Conservation (phyloP, 2,888 invertebrate genomes). For the Agrotis ipsilon region DNA sequence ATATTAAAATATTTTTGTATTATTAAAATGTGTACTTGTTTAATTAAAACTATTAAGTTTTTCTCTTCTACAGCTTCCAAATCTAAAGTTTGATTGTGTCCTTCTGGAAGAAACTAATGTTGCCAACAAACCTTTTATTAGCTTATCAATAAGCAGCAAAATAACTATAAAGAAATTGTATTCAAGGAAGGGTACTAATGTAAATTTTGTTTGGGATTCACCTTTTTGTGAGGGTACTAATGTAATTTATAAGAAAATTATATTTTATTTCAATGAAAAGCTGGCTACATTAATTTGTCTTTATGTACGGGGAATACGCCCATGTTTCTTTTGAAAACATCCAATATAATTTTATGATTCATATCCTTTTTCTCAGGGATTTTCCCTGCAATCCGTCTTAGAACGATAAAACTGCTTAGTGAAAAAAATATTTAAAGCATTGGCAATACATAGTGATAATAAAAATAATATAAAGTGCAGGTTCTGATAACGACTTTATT, state of each 20-base stretch:
- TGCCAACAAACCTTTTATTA: conserved; percentile 24
- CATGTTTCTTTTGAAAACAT: conserved; percentile 3
- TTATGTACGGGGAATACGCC: conserved; percentile 5
- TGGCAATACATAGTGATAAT: conserved; percentile 60
- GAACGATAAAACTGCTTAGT: neutral
- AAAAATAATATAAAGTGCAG: conserved; percentile 22
- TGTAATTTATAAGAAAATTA: too few relatives aligned
- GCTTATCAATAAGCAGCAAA: neutral
- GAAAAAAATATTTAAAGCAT: conserved; percentile 23
- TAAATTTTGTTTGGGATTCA: too few relatives aligned
- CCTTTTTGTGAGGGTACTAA: neutral
- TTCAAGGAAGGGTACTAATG: too few relatives aligned
- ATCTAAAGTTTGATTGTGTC: too few relatives aligned
- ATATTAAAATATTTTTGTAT: conserved; percentile 44
- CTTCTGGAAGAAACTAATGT: conserved; percentile 18
- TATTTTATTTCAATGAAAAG: neutral
- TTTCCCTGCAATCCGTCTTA: conserved; percentile 7
- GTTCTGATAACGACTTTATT: conserved; percentile 47
- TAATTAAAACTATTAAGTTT: neutral
- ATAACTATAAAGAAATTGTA: neutral
- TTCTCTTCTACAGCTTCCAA: neutral
- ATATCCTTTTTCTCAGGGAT: neutral
- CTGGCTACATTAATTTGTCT: neutral
- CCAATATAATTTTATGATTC: too few relatives aligned
- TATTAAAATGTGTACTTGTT: conserved; percentile 31